These are phyloP conservation scores for Macrocentrus cingulum DNA, from an alignment of 1,140 invertebrate species.

Conservation along the genomic window DNA sequence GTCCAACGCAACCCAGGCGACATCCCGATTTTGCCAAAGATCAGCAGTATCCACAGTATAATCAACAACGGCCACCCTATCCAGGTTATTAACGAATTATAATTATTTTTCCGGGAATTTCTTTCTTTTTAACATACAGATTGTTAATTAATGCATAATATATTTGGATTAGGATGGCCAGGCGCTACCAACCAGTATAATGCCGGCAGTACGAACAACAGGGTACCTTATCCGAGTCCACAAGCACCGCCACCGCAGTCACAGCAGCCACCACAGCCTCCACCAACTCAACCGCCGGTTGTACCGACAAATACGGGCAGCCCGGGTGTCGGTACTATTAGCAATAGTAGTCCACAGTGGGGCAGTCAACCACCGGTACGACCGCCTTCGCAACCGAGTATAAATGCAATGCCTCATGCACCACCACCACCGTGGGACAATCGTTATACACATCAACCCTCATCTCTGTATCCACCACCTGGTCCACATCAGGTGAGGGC, in stretches of 20 bases:
- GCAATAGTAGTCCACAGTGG: constrained; percentile 57
- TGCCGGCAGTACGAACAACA: constrained; percentile 55
- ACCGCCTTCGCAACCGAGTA: constrained; percentile 45
- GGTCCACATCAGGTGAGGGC: constrained; percentile 56
- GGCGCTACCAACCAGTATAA: constrained; percentile 59
- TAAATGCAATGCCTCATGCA: constrained; percentile 49
- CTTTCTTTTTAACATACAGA: too few relatives aligned
- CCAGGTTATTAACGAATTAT: constrained; percentile 47
- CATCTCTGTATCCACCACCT: constrained; percentile 53
- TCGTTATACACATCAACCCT: constrained; percentile 55
- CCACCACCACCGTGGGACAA: constrained; percentile 57
- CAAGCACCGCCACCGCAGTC: constrained; percentile 50
- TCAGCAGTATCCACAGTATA: constrained; percentile 66
- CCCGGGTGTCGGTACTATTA: constrained; percentile 29
- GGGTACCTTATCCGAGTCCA: constrained; percentile 59
- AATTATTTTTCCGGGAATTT: too few relatives aligned
- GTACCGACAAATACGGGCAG: constrained; percentile 33
- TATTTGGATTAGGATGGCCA: constrained; percentile 66
- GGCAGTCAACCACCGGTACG: constrained; percentile 57
- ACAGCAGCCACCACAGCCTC: constrained; percentile 48
- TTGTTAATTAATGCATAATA: too few relatives aligned
- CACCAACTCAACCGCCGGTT: constrained; percentile 35
- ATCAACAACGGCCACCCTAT: constrained; percentile 63
- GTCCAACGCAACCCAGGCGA: constrained; percentile 70
- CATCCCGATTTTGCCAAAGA: constrained; percentile 87